Evolutionary conservation across 2,113 vertebrate genomes (phyloP).

Genomic region (Oxyura jamaicensis): DNA sequence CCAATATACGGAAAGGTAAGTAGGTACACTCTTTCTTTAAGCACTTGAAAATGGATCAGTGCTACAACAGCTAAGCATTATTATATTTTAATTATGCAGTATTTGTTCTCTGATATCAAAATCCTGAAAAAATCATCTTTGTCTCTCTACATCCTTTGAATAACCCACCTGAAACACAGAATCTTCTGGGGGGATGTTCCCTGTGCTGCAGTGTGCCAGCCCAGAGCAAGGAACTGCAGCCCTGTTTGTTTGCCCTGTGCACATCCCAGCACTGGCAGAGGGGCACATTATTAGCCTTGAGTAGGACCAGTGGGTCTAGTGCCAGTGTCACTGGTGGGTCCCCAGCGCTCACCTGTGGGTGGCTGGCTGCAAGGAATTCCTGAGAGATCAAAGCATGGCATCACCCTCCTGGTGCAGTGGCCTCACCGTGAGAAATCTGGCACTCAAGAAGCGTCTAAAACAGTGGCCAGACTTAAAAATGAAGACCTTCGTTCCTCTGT

Average conservation of each 20-base stretch:
- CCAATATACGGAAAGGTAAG: neutral
- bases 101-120: neutral
- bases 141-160: neutral
- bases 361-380: neutral
- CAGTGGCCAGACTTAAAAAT: neutral
- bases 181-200: neutral
- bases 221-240: neutral
- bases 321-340: neutral
- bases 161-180: neutral
- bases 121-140: neutral
- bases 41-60: neutral
- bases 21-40: neutral
- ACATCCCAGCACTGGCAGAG: fast-evolving
- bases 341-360: neutral
- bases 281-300: neutral
- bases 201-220: fast-evolving
- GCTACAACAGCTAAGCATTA: neutral
- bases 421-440: neutral
- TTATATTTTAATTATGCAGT: neutral
- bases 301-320: neutral
- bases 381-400: fast-evolving
- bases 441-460: neutral
- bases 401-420: neutral
- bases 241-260: fast-evolving
- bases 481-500: neutral